These are phyloP conservation scores for Pseudomugil tenellus DNA, from an alignment of 2,797 vertebrate species.

Conservation along the genomic window DNA sequence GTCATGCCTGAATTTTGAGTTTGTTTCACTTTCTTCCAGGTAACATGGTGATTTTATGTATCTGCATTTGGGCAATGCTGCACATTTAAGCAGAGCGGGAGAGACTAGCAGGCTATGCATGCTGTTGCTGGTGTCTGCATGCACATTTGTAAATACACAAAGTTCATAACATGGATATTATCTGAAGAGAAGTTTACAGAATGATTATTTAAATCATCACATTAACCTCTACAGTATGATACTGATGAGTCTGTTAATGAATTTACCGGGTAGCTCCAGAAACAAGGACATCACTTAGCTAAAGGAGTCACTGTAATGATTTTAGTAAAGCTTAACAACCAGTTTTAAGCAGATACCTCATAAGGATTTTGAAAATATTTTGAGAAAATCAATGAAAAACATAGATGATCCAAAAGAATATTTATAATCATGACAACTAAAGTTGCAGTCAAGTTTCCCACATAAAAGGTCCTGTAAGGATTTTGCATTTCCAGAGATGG, in stretches of 20 bases:
- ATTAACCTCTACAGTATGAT: neutral
- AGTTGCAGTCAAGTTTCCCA: too few species aligned
- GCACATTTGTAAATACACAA: neutral
- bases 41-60: conserved; percentile 5
- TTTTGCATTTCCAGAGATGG: conserved; percentile 8
- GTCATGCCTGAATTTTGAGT: conserved; percentile 28
- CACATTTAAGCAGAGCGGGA: neutral
- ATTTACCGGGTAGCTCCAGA: conserved; percentile 18
- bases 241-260: conserved; percentile 13
- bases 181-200: neutral
- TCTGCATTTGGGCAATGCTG: neutral
- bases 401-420: neutral
- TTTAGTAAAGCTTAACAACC: conserved; percentile 13
- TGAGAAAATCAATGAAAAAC: neutral
- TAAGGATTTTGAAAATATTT: neutral
- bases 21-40: conserved; percentile 16
- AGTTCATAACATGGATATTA: neutral
- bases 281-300: neutral
- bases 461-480: neutral
- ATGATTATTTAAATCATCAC: neutral
- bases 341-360: neutral
- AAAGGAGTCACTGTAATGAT: conserved; percentile 2
- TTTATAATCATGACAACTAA: neutral
- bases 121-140: neutral
- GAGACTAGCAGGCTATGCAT: neutral